Conservation (phyloP, 2,113 vertebrate genomes). For the Eublepharis macularius region DNA sequence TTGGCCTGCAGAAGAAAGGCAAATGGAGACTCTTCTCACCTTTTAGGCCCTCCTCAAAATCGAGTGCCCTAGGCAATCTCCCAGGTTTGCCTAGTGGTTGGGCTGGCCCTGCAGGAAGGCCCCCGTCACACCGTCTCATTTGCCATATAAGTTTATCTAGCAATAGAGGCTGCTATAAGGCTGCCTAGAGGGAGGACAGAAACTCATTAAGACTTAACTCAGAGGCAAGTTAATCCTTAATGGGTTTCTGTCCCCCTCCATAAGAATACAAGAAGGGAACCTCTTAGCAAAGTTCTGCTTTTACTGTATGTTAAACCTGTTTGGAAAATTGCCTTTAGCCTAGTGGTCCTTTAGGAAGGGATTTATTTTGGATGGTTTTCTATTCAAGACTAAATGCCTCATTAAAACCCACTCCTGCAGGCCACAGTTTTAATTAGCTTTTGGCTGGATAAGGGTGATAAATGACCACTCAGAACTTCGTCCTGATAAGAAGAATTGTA, state of each 20-base stretch:
- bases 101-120: background rate
- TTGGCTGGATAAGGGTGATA: conserved; percentile 17
- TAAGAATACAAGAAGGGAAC: fast-evolving
- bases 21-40: too few species aligned
- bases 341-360: background rate
- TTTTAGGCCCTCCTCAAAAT: too few species aligned
- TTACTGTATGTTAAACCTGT: background rate
- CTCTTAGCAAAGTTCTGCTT: background rate
- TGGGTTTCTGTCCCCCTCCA: background rate
- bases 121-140: background rate
- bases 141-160: background rate
- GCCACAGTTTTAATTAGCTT: conserved; percentile 51
- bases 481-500: background rate
- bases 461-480: background rate
- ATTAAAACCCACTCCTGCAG: conserved; percentile 31
- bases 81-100: too few species aligned
- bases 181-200: too few species aligned
- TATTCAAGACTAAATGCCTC: conserved; percentile 32
- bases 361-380: background rate
- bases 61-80: too few species aligned
- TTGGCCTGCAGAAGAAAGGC: too few species aligned
- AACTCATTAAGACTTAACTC: too few species aligned
- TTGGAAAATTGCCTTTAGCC: background rate
- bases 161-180: background rate
- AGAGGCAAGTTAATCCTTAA: too few species aligned